A percentile compares a stretch with the other conserved stretches of the same genome.
phyloP scores from a whole-genome alignment of 2,113 vertebrate species.

The rabbit (Oryctolagus cuniculus) region mOryCun1.1 NC_091434.1:162094001-162094500 shows the following conservation, averaged over 20 bases:
- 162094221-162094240: neutral
- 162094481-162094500: neutral
- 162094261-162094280: neutral
- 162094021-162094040: neutral
- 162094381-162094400: conserved; percentile 57
- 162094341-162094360: conserved; percentile 32
- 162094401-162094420: conserved; percentile 55
- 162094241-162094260: neutral
- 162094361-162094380: neutral
- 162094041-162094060: neutral
- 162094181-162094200: neutral
- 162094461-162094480: conserved; percentile 5
- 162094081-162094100: neutral
- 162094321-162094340: conserved; percentile 26
- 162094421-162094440: conserved; percentile 54
- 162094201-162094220: neutral
- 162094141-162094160: neutral
- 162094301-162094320: neutral
- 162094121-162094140: neutral
- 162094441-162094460: conserved; percentile 11
- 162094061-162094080: neutral
- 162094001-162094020: neutral
- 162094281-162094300: neutral
- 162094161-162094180: neutral
- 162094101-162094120: neutral